These are phyloP conservation scores for Stegodyphus mimosarum DNA, from an alignment of 1,140 invertebrate genomes.

Conservation along the genomic window DNA sequence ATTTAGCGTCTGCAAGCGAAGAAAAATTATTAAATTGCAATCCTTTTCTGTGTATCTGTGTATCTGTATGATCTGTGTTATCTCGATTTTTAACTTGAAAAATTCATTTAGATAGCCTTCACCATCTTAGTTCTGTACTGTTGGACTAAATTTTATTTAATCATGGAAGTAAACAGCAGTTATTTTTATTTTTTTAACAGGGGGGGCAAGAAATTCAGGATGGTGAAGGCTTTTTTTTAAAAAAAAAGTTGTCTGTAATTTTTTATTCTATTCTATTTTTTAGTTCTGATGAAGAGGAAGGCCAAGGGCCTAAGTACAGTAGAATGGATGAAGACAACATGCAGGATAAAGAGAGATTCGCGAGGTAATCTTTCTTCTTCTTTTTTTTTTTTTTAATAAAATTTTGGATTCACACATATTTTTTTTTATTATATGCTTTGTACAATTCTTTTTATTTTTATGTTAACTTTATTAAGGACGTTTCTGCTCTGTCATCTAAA, in stretches of 20 bases:
- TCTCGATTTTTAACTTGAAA: too few relatives aligned
- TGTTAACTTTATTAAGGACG: background rate
- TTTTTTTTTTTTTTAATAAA: background rate
- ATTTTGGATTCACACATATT: background rate
- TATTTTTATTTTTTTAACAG: too few relatives aligned
- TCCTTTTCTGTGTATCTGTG: too few relatives aligned
- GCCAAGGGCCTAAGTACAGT: conserved; percentile 67
- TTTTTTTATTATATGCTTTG: background rate
- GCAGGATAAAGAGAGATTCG: conserved; percentile 95
- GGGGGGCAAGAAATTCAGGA: too few relatives aligned
- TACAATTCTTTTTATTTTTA: background rate
- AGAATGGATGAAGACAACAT: conserved; percentile 82
- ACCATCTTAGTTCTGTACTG: too few relatives aligned
- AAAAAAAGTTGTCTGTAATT: background rate
- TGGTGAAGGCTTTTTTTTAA: too few relatives aligned
- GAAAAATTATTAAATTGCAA: too few relatives aligned
- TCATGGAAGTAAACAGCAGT: too few relatives aligned
- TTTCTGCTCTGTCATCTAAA: background rate
- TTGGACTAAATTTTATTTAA: too few relatives aligned
- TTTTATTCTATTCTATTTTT: background rate
- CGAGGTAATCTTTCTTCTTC: conserved; percentile 74
- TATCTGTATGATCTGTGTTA: too few relatives aligned
- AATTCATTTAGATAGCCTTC: too few relatives aligned
- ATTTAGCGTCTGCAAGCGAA: too few relatives aligned
- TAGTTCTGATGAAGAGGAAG: conserved; percentile 71